Percentiles rank a stretch among this genome's conserved stretches.
These are phyloP conservation scores for Ochropleura leucogaster DNA, from an alignment of 2,888 invertebrate genomes.

Conservation along the genomic window DNA sequence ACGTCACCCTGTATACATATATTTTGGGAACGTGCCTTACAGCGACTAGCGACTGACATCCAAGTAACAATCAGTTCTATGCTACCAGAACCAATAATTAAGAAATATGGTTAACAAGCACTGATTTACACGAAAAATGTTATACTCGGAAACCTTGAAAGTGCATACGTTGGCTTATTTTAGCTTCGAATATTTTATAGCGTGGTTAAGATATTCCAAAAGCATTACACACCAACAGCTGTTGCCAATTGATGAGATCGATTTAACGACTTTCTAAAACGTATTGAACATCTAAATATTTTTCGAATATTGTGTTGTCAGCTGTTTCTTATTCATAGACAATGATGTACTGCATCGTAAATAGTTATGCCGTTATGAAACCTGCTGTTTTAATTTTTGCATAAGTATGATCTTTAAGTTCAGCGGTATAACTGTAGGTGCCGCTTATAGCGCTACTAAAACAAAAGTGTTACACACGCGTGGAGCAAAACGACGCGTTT, in stretches of 20 bases:
- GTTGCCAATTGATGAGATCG: conserved; percentile 56
- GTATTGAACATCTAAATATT: conserved; percentile 53
- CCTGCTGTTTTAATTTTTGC: conserved; percentile 38
- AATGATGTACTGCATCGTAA: conserved; percentile 36
- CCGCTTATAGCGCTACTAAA: conserved; percentile 29
- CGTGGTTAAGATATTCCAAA: conserved; percentile 52
- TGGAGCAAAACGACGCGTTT: conserved; percentile 17
- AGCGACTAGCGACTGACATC: conserved; percentile 18
- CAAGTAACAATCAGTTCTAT: conserved; percentile 14
- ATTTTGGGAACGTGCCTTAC: conserved; percentile 53
- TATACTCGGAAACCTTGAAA: conserved; percentile 46
- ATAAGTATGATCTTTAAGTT: conserved; percentile 37
- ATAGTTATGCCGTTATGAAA: conserved; percentile 43
- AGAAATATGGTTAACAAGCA: neutral
- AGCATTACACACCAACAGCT: conserved; percentile 48
- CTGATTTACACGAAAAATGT: conserved; percentile 21
- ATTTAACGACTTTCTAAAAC: conserved; percentile 64
- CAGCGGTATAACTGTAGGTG: conserved; percentile 37
- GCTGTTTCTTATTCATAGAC: conserved; percentile 42
- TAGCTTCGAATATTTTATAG: conserved; percentile 50
- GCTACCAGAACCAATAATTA: neutral
- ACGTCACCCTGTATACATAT: conserved; percentile 52
- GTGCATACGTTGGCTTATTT: conserved; percentile 48
- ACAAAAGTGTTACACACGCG: conserved; percentile 42
- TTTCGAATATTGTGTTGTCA: conserved; percentile 32